phyloP scores from a whole-genome alignment of 64 coral and sea anemone genomes.

The Montipora sp. region DNA sequence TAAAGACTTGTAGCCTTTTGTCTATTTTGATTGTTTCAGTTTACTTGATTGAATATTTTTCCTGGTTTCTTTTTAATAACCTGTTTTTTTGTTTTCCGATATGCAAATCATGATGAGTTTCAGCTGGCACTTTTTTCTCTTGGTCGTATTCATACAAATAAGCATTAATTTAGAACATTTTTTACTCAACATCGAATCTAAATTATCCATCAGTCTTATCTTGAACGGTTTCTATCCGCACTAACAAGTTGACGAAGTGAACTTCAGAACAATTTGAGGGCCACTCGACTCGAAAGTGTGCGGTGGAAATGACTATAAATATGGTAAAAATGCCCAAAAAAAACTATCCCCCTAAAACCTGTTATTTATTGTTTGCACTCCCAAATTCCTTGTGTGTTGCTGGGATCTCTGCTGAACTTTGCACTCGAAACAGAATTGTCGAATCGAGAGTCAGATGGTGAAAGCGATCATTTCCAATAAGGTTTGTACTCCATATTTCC shows the following conservation, averaged over 20 bases:
- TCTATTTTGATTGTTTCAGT: background rate
- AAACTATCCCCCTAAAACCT: background rate
- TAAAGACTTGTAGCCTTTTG: background rate
- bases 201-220: conserved; percentile 12
- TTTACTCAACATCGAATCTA: background rate
- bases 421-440: background rate
- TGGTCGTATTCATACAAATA: background rate
- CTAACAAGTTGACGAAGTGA: background rate
- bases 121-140: background rate
- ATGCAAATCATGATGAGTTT: background rate
- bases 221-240: background rate
- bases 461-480: background rate
- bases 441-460: background rate
- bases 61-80: background rate
- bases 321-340: background rate
- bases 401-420: background rate
- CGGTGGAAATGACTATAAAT: background rate
- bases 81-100: conserved; percentile 7
- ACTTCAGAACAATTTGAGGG: background rate
- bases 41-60: conserved; percentile 14
- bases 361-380: background rate
- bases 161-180: background rate
- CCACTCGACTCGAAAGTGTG: background rate
- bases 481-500: too few relatives aligned
- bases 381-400: too few relatives aligned